These are phyloP conservation scores for Muscina levida DNA, from an alignment of 2,888 invertebrate genomes.

Conservation along the genomic window DNA sequence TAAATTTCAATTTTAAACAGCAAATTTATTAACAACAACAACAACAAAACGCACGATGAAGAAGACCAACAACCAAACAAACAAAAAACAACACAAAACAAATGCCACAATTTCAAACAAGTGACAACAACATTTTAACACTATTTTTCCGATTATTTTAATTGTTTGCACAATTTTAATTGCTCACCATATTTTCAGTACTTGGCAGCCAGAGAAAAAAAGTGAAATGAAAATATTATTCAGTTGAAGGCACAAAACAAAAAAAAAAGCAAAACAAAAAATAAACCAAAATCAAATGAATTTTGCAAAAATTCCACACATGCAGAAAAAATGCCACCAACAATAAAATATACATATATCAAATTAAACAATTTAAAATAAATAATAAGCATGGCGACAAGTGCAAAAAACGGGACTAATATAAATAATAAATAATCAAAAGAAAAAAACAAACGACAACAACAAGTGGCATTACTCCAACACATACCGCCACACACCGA, in stretches of 20 bases:
- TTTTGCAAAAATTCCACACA: neutral
- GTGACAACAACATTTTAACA: conserved; percentile 7
- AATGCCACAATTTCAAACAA: too few relatives aligned
- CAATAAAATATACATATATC: neutral
- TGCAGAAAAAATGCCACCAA: neutral
- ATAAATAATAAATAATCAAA: conserved; percentile 1
- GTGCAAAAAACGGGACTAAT: neutral
- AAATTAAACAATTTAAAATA: neutral
- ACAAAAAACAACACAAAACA: too few relatives aligned
- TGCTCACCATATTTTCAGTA: neutral
- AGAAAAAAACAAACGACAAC: conserved; percentile 1
- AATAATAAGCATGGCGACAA: neutral
- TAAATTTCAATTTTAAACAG: conserved; percentile 25
- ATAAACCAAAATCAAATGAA: neutral
- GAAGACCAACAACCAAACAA: too few relatives aligned
- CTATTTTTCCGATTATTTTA: neutral
- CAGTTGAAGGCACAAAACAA: neutral
- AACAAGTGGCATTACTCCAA: conserved; percentile 1
- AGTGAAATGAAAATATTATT: neutral
- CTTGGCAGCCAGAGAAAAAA: neutral
- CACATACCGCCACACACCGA: too few relatives aligned
- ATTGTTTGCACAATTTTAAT: conserved; percentile 19
- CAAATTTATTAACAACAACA: conserved; percentile 12
- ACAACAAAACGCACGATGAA: too few relatives aligned
- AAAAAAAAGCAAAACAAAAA: too few relatives aligned